Conservation (phyloP, 2,113 vertebrate species). For the Coptodon bakossiorum region DNA sequence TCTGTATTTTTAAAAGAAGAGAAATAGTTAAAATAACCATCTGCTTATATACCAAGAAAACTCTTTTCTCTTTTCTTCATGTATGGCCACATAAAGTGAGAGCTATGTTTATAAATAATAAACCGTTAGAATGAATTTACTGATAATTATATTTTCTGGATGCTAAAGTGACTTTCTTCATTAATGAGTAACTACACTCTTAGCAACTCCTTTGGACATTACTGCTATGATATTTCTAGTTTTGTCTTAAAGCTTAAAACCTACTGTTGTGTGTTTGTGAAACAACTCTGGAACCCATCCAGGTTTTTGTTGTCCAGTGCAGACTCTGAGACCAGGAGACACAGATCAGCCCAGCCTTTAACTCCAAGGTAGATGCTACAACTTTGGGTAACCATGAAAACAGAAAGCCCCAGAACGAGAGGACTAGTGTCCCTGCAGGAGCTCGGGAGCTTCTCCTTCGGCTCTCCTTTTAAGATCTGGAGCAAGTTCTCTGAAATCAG, state of each 20-base stretch:
- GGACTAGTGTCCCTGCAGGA: background rate
- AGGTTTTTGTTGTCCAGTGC: background rate
- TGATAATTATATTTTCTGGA: background rate
- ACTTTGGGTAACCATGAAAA: slow-evolving; percentile 24
- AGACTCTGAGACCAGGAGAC: slow-evolving; percentile 29
- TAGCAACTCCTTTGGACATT: fast-evolving
- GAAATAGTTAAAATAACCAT: too few species aligned
- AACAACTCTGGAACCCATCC: background rate
- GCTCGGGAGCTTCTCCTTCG: background rate
- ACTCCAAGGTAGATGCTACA: background rate
- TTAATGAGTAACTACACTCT: background rate
- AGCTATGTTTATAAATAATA: background rate
- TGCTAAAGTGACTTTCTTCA: background rate
- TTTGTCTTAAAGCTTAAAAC: background rate
- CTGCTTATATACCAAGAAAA: too few species aligned
- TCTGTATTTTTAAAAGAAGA: background rate
- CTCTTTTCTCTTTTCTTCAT: too few species aligned
- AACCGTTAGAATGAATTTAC: background rate
- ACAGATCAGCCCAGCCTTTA: slow-evolving; percentile 50
- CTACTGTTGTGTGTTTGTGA: background rate
- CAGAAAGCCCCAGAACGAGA: slow-evolving; percentile 37
- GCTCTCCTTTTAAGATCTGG: slow-evolving; percentile 21
- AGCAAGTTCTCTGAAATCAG: slow-evolving; percentile 46
- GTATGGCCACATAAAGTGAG: background rate
- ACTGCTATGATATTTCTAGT: fast-evolving